Evolutionary conservation across 2,888 invertebrate species (phyloP).

Genomic region (Synanthedon formicaeformis): DNA sequence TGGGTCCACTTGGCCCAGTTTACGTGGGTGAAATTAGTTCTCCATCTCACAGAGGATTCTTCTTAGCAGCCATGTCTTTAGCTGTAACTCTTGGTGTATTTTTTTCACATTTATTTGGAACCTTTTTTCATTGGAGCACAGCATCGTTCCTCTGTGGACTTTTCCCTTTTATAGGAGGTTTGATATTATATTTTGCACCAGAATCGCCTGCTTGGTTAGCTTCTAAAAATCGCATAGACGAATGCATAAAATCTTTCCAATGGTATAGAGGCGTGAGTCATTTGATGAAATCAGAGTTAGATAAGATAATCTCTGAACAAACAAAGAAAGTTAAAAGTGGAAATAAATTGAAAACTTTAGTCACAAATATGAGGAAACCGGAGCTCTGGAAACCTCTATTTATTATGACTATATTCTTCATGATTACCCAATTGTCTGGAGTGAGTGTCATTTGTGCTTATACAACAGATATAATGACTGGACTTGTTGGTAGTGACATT

Average conservation of each 20-base stretch:
- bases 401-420: constrained; percentile 74
- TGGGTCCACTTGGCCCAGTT: constrained; percentile 68
- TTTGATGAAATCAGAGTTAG: constrained; percentile 59
- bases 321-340: constrained; percentile 33
- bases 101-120: constrained; percentile 74
- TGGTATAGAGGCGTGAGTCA: constrained; percentile 71
- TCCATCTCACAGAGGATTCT: constrained; percentile 72
- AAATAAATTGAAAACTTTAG: constrained; percentile 41
- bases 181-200: constrained; percentile 70
- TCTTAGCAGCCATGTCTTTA: constrained; percentile 73
- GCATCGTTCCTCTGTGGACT: constrained; percentile 67
- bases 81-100: constrained; percentile 75
- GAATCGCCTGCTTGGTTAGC: constrained; percentile 80
- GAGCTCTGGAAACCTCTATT: constrained; percentile 73
- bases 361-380: constrained; percentile 53
- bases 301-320: constrained; percentile 55
- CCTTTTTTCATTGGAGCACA: constrained; percentile 71
- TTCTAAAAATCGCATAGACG: constrained; percentile 66
- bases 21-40: constrained; percentile 72
- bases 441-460: constrained; percentile 80
- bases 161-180: constrained; percentile 63
- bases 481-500: constrained; percentile 60
- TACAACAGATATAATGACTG: constrained; percentile 74
- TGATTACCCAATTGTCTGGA: constrained; percentile 77
- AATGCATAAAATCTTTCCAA: constrained; percentile 71